Conservation (phyloP, 2,888 invertebrate species). For the Meganola albula region DNA sequence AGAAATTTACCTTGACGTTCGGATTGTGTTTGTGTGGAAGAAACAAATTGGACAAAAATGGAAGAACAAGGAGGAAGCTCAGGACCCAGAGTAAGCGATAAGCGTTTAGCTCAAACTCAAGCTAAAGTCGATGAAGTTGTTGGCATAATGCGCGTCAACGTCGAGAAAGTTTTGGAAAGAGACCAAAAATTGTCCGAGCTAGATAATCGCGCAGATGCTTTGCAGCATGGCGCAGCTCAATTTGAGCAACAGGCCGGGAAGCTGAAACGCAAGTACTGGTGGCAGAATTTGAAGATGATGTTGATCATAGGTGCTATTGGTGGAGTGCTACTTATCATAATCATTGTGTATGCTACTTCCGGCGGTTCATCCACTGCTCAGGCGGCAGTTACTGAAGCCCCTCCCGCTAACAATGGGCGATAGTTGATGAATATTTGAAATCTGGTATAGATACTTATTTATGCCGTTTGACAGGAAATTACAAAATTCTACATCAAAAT, state of each 20-base stretch:
- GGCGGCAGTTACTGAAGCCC: slow-evolving; percentile 32
- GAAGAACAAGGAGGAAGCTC: slow-evolving; percentile 73
- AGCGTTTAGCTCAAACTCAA: slow-evolving; percentile 73
- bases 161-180: slow-evolving; percentile 97
- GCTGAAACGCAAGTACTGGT: slow-evolving; percentile 97
- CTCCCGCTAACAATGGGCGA: slow-evolving; percentile 38
- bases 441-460: slow-evolving; percentile 29
- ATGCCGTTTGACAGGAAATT: slow-evolving; percentile 20
- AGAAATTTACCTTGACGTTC: slow-evolving; percentile 1
- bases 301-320: slow-evolving; percentile 93
- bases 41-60: slow-evolving; percentile 43
- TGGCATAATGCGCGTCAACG: slow-evolving; percentile 97
- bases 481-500: slow-evolving; percentile 27
- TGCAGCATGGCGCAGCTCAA: slow-evolving; percentile 95
- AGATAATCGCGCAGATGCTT: slow-evolving; percentile 96
- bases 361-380: slow-evolving; percentile 27
- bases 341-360: slow-evolving; percentile 81
- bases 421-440: slow-evolving; percentile 30
- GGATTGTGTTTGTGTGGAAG: slow-evolving; percentile 4
- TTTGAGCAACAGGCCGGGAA: slow-evolving; percentile 98
- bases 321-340: slow-evolving; percentile 87
- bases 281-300: slow-evolving; percentile 98
- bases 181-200: slow-evolving; percentile 97
- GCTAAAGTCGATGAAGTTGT: slow-evolving; percentile 83
- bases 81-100: slow-evolving; percentile 68